Conservation (phyloP, 2,797 vertebrate genomes). For the Cynopterus sphinx region DNA sequence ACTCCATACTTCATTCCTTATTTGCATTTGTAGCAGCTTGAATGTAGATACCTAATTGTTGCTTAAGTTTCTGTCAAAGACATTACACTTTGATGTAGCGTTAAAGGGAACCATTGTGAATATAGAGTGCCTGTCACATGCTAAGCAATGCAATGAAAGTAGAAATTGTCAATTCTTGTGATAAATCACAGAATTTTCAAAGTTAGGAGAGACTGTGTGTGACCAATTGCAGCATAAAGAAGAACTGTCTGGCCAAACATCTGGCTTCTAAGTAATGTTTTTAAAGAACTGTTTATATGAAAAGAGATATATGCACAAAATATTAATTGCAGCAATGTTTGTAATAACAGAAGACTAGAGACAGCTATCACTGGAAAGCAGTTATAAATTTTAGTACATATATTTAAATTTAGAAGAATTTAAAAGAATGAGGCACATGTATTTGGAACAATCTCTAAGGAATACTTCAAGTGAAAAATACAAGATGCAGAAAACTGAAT, state of each 20-base stretch:
- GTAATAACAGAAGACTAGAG: neutral
- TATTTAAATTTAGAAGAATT: neutral
- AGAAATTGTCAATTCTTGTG: neutral
- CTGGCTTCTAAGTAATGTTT: neutral
- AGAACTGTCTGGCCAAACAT: neutral
- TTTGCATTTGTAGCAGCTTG: neutral
- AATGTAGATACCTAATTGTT: neutral
- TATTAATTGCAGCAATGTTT: neutral
- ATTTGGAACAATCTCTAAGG: neutral
- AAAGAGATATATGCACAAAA: neutral
- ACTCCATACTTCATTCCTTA: neutral
- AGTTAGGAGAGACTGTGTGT: neutral
- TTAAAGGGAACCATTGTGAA: conserved; percentile 20
- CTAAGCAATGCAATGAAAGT: neutral
- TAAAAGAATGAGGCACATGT: neutral
- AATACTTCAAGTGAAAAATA: neutral
- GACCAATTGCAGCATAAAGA: neutral
- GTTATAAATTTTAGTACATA: neutral
- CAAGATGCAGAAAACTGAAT: neutral
- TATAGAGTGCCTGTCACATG: neutral
- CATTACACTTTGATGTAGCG: neutral
- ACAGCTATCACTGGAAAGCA: neutral
- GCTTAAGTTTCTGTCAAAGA: neutral
- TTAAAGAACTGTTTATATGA: neutral
- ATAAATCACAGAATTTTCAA: conserved; percentile 40